Percentiles rank a stretch among this genome's conserved stretches.
These are phyloP conservation scores for Aspiorhynchus laticeps DNA, from an alignment of 2,113 vertebrate species.

Conservation along the genomic window DNA sequence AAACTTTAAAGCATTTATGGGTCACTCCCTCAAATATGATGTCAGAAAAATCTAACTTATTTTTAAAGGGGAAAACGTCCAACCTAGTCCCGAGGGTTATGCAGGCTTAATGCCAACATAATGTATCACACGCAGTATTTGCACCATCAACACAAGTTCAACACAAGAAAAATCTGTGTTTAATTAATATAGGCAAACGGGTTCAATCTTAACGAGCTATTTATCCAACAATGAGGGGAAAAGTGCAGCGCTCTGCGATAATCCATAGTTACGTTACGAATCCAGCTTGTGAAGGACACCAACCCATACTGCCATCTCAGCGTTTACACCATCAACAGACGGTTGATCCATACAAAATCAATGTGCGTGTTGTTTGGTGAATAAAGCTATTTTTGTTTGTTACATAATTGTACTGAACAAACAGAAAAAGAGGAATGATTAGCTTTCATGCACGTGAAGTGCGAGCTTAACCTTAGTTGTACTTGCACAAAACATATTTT, in stretches of 20 bases:
- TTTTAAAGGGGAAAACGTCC: background rate
- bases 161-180: conserved; percentile 26
- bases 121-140: conserved; percentile 10
- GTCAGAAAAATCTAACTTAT: background rate
- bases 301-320: conserved; percentile 48
- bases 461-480: too few relatives aligned
- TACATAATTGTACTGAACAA: conserved; percentile 13
- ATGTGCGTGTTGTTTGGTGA: conserved; percentile 6
- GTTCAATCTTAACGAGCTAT: conserved; percentile 30
- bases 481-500: background rate
- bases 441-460: background rate
- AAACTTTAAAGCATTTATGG: background rate
- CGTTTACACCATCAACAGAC: conserved; percentile 40
- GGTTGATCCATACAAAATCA: conserved; percentile 38
- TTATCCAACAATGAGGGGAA: conserved; percentile 46
- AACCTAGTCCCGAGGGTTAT: background rate
- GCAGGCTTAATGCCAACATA: background rate
- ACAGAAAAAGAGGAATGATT: conserved; percentile 29
- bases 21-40: background rate
- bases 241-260: conserved; percentile 48
- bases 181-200: conserved; percentile 39
- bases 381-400: conserved; percentile 34
- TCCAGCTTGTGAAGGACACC: conserved; percentile 28
- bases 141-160: background rate
- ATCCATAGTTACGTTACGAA: conserved; percentile 44